A percentile compares a stretch with the other conserved stretches of the same genome.
Conservation (phyloP, 1,140 invertebrate species). For the Drosophila pandora region DNA sequence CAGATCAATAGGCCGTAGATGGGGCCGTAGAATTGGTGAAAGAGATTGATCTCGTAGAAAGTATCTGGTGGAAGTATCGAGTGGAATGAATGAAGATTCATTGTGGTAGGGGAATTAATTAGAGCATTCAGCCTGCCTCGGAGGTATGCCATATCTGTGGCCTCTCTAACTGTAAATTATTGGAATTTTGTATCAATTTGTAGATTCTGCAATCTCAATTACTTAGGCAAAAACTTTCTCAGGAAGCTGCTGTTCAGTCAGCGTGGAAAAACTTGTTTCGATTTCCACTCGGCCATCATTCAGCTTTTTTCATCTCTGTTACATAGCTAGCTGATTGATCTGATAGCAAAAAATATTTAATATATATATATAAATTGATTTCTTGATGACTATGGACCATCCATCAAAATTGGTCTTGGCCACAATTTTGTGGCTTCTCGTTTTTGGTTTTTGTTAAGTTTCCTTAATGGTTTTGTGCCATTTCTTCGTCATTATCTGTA, state of each 20-base stretch:
- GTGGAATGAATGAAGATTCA: slow-evolving; percentile 39
- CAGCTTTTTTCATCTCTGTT: slow-evolving; percentile 11
- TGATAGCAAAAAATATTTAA: slow-evolving; percentile 35
- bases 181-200: slow-evolving; percentile 49
- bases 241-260: slow-evolving; percentile 32
- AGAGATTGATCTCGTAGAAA: slow-evolving; percentile 43
- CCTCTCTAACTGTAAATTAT: slow-evolving; percentile 36
- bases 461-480: slow-evolving; percentile 61
- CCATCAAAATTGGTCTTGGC: slow-evolving; percentile 49
- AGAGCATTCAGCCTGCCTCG: slow-evolving; percentile 28
- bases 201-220: slow-evolving; percentile 51
- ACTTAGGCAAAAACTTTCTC: slow-evolving; percentile 50
- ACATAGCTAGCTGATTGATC: slow-evolving; percentile 32
- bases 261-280: slow-evolving; percentile 45
- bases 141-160: slow-evolving; percentile 29
- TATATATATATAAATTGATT: slow-evolving; percentile 46
- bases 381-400: slow-evolving; percentile 37
- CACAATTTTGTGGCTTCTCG: slow-evolving; percentile 19
- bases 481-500: slow-evolving; percentile 61
- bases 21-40: not conserved
- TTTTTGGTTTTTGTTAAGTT: slow-evolving; percentile 38
- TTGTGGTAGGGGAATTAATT: slow-evolving; percentile 34
- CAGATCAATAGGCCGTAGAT: slow-evolving; percentile 29
- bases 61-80: slow-evolving; percentile 31
- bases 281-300: slow-evolving; percentile 35